Evolutionary conservation across 2,797 vertebrate genomes (phyloP).

Genomic region (Gallinago stenura): DNA sequence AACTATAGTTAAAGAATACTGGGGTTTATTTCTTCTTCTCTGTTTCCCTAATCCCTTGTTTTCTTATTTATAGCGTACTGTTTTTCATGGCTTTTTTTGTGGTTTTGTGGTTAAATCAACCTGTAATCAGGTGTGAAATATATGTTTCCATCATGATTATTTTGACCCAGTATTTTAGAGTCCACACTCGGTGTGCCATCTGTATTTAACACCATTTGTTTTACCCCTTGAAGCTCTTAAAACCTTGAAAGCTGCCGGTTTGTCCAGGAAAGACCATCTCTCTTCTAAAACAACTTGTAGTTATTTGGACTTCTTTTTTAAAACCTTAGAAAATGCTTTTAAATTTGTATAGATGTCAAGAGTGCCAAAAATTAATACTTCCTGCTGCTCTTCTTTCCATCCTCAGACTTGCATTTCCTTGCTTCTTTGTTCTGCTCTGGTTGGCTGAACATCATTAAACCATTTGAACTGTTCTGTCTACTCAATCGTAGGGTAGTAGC

Average conservation of each 20-base stretch:
- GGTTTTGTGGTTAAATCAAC: background rate
- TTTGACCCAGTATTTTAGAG: background rate
- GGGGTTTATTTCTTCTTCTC: background rate
- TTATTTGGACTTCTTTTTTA: background rate
- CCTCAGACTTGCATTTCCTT: background rate
- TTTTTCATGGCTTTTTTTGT: background rate
- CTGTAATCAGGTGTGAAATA: conserved; percentile 10
- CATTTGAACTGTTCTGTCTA: background rate
- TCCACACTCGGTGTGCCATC: background rate
- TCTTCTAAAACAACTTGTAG: background rate
- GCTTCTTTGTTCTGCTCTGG: background rate
- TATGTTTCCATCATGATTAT: background rate
- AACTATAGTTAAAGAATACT: background rate
- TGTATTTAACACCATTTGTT: background rate
- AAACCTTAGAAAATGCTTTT: background rate
- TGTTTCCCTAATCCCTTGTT: background rate
- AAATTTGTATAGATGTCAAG: background rate
- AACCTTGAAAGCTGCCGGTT: background rate
- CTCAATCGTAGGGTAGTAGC: background rate
- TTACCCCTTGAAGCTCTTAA: background rate
- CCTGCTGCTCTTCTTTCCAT: background rate
- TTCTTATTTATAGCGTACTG: background rate
- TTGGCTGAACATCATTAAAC: background rate
- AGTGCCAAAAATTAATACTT: background rate
- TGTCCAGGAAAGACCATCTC: background rate